phyloP scores from a whole-genome alignment of 1,140 invertebrate species.

The Pachyrhynchus sulphureomaculatus region DNA sequence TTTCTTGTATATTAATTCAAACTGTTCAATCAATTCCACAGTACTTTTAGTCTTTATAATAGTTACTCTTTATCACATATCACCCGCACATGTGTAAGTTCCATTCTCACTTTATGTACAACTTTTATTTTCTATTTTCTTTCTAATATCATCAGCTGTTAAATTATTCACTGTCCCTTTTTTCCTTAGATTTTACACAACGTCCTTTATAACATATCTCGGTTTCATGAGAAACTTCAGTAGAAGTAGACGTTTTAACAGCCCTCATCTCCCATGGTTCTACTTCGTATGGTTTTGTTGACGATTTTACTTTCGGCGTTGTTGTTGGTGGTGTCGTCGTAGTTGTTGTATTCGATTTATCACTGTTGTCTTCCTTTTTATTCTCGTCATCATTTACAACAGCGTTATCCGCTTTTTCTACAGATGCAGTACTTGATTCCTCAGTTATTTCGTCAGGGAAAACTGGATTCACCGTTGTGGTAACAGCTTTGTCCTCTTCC shows the following conservation, averaged over 20 bases:
- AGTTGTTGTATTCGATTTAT: slow-evolving; percentile 39
- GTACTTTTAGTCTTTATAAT: not conserved
- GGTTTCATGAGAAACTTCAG: slow-evolving; percentile 79
- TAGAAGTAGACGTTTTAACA: slow-evolving; percentile 68
- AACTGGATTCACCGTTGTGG: slow-evolving; percentile 26
- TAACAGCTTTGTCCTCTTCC: slow-evolving; percentile 15
- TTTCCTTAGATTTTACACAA: slow-evolving; percentile 71
- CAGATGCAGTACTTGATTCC: slow-evolving; percentile 15
- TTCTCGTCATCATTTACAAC: slow-evolving; percentile 41
- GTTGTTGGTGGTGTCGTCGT: not conserved
- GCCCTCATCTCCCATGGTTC: slow-evolving; percentile 56
- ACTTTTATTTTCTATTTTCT: not conserved
- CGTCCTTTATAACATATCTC: slow-evolving; percentile 83
- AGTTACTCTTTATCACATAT: slow-evolving; percentile 1
- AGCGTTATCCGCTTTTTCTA: slow-evolving; percentile 29
- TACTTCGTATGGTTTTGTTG: slow-evolving; percentile 40
- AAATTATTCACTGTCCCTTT: slow-evolving; percentile 9
- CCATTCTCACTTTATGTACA: slow-evolving; percentile 15
- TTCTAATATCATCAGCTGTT: not conserved
- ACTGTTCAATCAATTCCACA: no score
- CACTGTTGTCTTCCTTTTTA: slow-evolving; percentile 31
- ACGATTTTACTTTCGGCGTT: not conserved
- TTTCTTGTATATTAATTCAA: no score
- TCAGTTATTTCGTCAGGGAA: slow-evolving; percentile 42
- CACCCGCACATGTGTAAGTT: slow-evolving; percentile 1